Conservation (phyloP, 2,113 vertebrate genomes). For the Nipponia nippon region DNA sequence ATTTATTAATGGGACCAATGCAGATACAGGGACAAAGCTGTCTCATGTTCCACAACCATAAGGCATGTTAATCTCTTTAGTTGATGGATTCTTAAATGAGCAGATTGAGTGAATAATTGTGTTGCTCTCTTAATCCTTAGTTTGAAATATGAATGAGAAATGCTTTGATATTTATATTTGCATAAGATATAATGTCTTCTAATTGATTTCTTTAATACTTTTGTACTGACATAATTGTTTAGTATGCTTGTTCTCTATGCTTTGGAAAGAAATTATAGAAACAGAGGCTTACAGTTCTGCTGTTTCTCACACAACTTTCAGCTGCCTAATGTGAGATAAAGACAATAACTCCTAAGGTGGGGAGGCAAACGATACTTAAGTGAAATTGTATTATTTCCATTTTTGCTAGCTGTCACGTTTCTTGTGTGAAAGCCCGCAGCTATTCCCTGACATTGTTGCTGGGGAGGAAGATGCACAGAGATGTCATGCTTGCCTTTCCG, state of each 20-base stretch:
- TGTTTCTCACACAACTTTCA: neutral
- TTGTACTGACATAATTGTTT: conserved; percentile 26
- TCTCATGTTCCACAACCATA: conserved; percentile 62
- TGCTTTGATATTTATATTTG: conserved; percentile 67
- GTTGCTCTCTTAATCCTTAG: conserved; percentile 66
- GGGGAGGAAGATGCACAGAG: neutral
- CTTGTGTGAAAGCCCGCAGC: neutral
- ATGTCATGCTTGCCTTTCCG: neutral
- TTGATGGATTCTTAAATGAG: conserved; percentile 69
- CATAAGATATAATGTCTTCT: conserved; percentile 43
- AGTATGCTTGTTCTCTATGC: neutral
- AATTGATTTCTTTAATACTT: conserved; percentile 68
- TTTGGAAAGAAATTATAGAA: neutral
- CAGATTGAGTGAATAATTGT: conserved; percentile 72
- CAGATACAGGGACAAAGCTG: conserved; percentile 45
- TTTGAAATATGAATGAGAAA: conserved; percentile 70
- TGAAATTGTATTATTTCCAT: neutral
- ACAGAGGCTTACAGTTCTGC: neutral
- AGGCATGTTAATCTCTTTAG: conserved; percentile 68
- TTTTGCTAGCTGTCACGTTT: neutral
- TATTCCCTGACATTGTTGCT: neutral
- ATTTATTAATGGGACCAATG: conserved; percentile 58
- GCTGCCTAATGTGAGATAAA: neutral
- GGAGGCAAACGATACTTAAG: neutral
- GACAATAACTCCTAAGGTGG: neutral